Evolutionary conservation across 2,888 invertebrate genomes (phyloP).

Genomic region (Caenorhabditis macrosperma): DNA sequence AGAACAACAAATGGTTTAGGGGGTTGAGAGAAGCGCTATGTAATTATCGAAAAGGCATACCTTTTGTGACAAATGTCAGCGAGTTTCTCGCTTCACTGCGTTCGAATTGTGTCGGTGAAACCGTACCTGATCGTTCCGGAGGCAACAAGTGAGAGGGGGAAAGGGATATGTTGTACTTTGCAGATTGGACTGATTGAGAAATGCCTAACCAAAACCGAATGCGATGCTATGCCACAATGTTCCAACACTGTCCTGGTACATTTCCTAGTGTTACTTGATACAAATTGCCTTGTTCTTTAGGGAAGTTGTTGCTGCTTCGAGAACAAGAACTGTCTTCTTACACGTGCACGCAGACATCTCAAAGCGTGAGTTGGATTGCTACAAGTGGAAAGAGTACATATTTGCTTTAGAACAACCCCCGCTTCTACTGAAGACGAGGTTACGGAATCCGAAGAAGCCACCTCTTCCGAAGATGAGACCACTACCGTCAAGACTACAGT

Average conservation of each 20-base stretch:
- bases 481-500: conserved; percentile 39
- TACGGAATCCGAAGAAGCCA: conserved; percentile 31
- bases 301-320: conserved; percentile 45
- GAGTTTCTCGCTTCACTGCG: conserved; percentile 51
- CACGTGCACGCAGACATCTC: conserved; percentile 47
- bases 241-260: conserved; percentile 44
- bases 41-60: conserved; percentile 43
- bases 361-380: conserved; percentile 5
- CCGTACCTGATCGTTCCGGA: conserved; percentile 2
- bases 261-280: no score
- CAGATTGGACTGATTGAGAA: conserved; percentile 49
- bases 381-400: background rate
- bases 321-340: conserved; percentile 48
- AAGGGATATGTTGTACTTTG: background rate
- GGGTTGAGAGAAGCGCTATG: conserved; percentile 34
- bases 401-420: conserved; percentile 27
- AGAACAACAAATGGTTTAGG: conserved; percentile 47
- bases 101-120: conserved; percentile 1
- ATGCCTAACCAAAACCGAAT: conserved; percentile 42
- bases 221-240: conserved; percentile 36
- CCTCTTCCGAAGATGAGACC: conserved; percentile 25
- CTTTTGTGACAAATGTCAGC: conserved; percentile 44
- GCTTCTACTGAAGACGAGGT: conserved; percentile 21
- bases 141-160: background rate
- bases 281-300: background rate